Evolutionary conservation across 2,797 vertebrate species (phyloP).

Genomic region (Myotis myotis): DNA sequence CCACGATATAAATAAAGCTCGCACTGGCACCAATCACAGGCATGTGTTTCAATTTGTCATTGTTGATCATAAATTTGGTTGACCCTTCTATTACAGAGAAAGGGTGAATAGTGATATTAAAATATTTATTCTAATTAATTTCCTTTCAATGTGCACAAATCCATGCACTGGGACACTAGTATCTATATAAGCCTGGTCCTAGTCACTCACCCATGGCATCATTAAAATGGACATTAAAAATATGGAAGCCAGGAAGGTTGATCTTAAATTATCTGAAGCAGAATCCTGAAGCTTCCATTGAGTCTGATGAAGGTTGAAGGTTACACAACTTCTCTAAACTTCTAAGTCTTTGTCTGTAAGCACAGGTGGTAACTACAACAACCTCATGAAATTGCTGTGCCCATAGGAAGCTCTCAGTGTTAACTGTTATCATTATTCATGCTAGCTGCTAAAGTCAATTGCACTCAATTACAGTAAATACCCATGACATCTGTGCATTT

Average conservation of each 20-base stretch:
- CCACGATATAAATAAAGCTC: too few species aligned
- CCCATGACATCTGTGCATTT: background rate
- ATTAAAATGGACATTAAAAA: background rate
- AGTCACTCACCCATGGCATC: background rate
- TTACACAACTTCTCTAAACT: constrained; percentile 24
- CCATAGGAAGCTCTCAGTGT: background rate
- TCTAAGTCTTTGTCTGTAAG: background rate
- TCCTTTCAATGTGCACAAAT: too few species aligned
- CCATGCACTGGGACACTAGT: too few species aligned
- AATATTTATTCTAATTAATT: too few species aligned
- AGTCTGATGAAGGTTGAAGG: background rate
- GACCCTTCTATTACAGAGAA: too few species aligned
- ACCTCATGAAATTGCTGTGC: background rate
- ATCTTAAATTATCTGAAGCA: background rate
- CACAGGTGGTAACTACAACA: background rate
- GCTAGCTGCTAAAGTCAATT: background rate
- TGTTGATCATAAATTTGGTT: too few species aligned
- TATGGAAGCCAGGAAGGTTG: background rate
- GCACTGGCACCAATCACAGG: too few species aligned
- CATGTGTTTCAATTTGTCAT: too few species aligned
- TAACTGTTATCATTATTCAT: background rate
- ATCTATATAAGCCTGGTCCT: background rate
- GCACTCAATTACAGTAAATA: background rate
- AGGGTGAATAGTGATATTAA: too few species aligned
- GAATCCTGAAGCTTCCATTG: background rate